Evolutionary conservation across 1,140 invertebrate genomes (phyloP).

Genomic region (Steinernema feltiae): DNA sequence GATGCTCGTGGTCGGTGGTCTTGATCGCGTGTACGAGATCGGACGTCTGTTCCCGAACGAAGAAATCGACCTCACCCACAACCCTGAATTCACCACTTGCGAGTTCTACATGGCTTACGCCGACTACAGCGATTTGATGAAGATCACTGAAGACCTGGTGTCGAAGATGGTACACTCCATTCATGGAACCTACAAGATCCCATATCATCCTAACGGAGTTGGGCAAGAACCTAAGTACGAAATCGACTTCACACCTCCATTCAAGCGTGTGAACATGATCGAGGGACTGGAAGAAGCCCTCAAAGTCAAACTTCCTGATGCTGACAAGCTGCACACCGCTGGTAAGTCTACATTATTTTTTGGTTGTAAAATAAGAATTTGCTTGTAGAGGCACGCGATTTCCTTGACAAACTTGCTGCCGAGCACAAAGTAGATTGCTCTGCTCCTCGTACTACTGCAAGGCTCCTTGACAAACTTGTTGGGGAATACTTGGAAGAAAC

Average conservation of each 20-base stretch:
- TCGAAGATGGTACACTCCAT: slow-evolving; percentile 67
- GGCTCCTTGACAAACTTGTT: slow-evolving; percentile 89
- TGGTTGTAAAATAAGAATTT: slow-evolving; percentile 34
- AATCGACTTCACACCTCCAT: slow-evolving; percentile 97
- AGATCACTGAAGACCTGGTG: slow-evolving; percentile 81
- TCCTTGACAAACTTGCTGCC: slow-evolving; percentile 75
- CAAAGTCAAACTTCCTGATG: no score
- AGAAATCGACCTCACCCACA: slow-evolving; percentile 96
- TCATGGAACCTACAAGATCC: slow-evolving; percentile 69
- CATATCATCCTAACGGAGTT: slow-evolving; percentile 85
- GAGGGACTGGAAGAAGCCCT: no score
- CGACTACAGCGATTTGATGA: slow-evolving; percentile 91
- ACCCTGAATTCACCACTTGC: slow-evolving; percentile 97
- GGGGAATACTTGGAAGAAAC: slow-evolving; percentile 91
- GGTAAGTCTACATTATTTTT: neutral
- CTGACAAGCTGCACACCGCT: no score
- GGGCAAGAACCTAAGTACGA: slow-evolving; percentile 70
- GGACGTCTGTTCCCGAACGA: slow-evolving; percentile 95
- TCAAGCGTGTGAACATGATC: slow-evolving; percentile 82
- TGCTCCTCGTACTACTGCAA: slow-evolving; percentile 78
- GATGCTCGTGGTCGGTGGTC: slow-evolving; percentile 91
- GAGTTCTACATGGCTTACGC: slow-evolving; percentile 99
- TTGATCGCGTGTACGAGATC: slow-evolving; percentile 96
- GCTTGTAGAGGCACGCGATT: slow-evolving; percentile 66
- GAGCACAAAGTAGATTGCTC: slow-evolving; percentile 86